Evolutionary conservation across 1,140 invertebrate species (phyloP).

Genomic region (Drosophila pandora): DNA sequence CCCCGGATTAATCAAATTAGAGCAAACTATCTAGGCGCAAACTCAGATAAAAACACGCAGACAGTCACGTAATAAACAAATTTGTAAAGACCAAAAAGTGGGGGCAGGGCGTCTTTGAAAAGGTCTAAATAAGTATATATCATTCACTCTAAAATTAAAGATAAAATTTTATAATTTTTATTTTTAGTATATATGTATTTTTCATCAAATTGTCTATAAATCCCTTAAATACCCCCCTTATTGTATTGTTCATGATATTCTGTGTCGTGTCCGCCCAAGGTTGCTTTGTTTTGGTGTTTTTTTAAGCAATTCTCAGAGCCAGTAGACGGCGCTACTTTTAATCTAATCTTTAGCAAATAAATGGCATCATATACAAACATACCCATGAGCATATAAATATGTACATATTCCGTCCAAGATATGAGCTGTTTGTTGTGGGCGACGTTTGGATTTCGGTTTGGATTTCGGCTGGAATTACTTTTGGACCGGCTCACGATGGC

Average conservation of each 20-base stretch:
- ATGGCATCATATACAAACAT: slow-evolving; percentile 30
- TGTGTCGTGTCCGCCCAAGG: background rate
- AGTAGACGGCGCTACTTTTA: slow-evolving; percentile 59
- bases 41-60: slow-evolving; percentile 30
- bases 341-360: slow-evolving; percentile 69
- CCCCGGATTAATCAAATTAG: slow-evolving; percentile 38
- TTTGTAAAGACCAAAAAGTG: slow-evolving; percentile 6
- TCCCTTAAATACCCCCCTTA: too few relatives aligned
- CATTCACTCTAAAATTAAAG: background rate
- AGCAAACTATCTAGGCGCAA: slow-evolving; percentile 42
- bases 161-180: background rate
- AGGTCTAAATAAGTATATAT: slow-evolving; percentile 11
- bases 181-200: too few relatives aligned
- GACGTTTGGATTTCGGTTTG: slow-evolving; percentile 9
- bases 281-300: slow-evolving; percentile 26
- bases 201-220: too few relatives aligned
- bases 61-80: slow-evolving; percentile 12
- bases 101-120: background rate
- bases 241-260: slow-evolving; percentile 19
- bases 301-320: slow-evolving; percentile 30
- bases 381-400: slow-evolving; percentile 10
- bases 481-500: background rate
- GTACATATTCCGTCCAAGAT: slow-evolving; percentile 47
- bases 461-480: slow-evolving; percentile 8
- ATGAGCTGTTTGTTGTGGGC: slow-evolving; percentile 61